These are phyloP conservation scores for Gymnosoma rotundatum DNA, from an alignment of 2,888 invertebrate species.

Conservation along the genomic window DNA sequence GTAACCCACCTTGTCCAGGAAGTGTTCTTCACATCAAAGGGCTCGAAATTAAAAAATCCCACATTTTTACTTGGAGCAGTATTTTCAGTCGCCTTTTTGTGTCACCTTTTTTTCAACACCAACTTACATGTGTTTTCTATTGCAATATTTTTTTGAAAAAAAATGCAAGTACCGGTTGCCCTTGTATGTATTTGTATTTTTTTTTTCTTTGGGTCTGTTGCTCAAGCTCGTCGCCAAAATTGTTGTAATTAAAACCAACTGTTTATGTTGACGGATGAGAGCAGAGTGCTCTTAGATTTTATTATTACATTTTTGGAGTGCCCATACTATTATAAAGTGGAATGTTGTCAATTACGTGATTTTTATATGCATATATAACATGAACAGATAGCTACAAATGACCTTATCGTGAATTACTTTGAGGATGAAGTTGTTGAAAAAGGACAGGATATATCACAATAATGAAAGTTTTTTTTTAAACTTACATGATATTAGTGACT, in stretches of 20 bases:
- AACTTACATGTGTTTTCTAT: neutral
- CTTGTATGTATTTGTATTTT: neutral
- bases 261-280: neutral
- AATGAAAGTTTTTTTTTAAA: too few species aligned
- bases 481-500: too few species aligned
- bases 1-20: neutral
- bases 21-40: neutral
- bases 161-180: conserved; percentile 2
- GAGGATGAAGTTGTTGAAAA: too few species aligned
- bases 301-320: neutral
- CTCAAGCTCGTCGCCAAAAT: conserved; percentile 3
- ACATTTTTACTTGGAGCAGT: neutral
- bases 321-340: neutral
- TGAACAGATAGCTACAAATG: too few species aligned
- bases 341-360: too few species aligned
- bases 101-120: neutral
- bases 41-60: conserved; percentile 1
- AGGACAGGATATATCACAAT: too few species aligned
- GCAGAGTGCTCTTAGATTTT: neutral
- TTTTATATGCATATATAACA: too few species aligned
- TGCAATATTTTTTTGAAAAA: neutral
- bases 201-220: neutral
- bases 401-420: too few species aligned
- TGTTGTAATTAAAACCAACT: neutral
- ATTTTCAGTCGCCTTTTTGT: neutral